A percentile compares a stretch with the other conserved stretches of the same genome.
phyloP scores from a whole-genome alignment of 2,797 vertebrate species.

The Arnoldichthys spilopterus region DNA sequence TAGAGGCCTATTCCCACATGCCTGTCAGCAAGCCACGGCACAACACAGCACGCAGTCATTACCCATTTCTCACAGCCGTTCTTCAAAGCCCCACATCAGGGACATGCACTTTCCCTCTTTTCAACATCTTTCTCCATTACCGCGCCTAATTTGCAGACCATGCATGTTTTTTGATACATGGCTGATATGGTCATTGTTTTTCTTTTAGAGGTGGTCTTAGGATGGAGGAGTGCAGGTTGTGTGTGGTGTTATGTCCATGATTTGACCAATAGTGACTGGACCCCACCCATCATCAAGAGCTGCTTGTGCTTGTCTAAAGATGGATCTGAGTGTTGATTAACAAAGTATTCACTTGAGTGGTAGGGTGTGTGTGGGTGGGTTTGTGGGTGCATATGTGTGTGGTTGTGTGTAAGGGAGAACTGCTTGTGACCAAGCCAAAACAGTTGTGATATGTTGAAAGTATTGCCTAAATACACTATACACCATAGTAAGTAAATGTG shows the following conservation, averaged over 20 bases:
- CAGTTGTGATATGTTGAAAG: not conserved
- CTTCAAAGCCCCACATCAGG: constrained; percentile 15
- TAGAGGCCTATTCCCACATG: constrained; percentile 9
- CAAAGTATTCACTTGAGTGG: not conserved
- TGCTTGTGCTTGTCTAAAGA: constrained; percentile 4
- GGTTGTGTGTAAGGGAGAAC: not conserved
- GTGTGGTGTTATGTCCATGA: constrained; percentile 1
- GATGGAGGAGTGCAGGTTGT: not conserved
- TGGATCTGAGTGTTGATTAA: constrained; percentile 12
- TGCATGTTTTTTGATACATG: constrained; percentile 6
- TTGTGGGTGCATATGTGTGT: not conserved
- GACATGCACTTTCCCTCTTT: constrained; percentile 35
- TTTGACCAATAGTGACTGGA: not conserved
- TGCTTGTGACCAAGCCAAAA: not conserved
- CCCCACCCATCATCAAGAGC: constrained; percentile 3
- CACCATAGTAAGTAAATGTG: not conserved
- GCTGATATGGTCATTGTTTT: constrained; percentile 28
- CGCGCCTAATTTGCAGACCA: constrained; percentile 9
- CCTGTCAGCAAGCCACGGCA: constrained; percentile 14
- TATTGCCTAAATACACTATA: not conserved
- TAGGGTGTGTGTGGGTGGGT: not conserved
- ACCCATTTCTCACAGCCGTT: constrained; percentile 20
- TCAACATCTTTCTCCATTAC: constrained; percentile 33
- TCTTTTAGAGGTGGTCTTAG: constrained; percentile 13
- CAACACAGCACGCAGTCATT: constrained; percentile 17